Base-by-base conservation (phyloP, 2,797 vertebrate genomes). In the Muscicapa comitata region DNA sequence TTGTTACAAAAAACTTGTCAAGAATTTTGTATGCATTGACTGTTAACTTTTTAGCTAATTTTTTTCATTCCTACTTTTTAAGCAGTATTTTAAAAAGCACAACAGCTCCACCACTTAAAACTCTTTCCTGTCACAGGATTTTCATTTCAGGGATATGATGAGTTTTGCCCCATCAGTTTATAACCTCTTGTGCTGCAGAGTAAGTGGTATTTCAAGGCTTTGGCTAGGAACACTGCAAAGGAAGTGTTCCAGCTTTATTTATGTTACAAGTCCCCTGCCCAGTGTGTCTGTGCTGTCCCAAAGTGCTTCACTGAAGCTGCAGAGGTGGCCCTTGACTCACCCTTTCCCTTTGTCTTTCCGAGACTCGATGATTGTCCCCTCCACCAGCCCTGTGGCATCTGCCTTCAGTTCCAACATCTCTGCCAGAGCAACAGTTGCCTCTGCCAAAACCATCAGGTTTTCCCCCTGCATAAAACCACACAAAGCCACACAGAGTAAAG, bases 391-490 rank as follows among this genome's bases (percentile, higher is more conserved):
- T 0, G 94, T 97, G 20, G 97, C 86, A 78, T 99, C 99, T 2
- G 98, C 99, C 97, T 98, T 99, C 94, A 99, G 96, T 94, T 99
- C 99, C 95, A 99, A 35, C n/a, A 99, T 95, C 97, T 99, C 99
- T 2, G 99, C 98, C 70, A 99, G 97, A 20, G 98, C 97, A 91
- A 98, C 97, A 3, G 98, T 99, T 83, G 99, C 99, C 97, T 99
- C 99, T 19, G 98, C 97, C 97, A 99, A 98, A 88, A 98, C 98
- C 96, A 98, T 91, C 89, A 99, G 97, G 95, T 99, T 99, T 43
- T 99, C 97, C 8, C 98, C 99, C 99, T 99, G 96, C 12, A 80
- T 31, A 85, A 79, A 90, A 74, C 11, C 92, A 74, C 9, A 67
- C 7, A 67, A 38, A 66, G 15, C 2, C 8, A 43, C 3, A 48